Evolutionary conservation across 2,888 invertebrate genomes (phyloP), one percentile per base, ranked within the genome.

Genomic region (Julus scandinavius): DNA sequence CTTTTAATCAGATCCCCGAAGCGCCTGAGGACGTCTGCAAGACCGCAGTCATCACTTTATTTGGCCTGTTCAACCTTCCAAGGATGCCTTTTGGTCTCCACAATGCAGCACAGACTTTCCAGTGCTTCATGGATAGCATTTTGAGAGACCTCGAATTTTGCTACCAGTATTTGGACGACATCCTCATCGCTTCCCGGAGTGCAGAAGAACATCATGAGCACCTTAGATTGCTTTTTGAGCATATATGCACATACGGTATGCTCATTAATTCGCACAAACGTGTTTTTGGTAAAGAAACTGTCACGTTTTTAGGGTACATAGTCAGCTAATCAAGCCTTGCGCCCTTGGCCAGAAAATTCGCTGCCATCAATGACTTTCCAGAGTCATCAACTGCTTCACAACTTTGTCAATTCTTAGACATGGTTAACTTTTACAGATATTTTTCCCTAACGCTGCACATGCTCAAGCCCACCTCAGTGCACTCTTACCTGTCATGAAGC

Each of bases 1-100:
- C 92, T 0, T 93, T 91, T 88, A 91, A 92, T 87, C 91, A 92
- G 85, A 92, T 93, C 5, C 92, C 92, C 5, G 90, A 92, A 0
- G 90, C 89, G 3, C 80, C 89, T 5, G 91, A 90, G 3, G 92
- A 93, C 89, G 91, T 92, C 38, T 90, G 89, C 0, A 92, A 93
- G 89, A 92, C 92, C 0, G 92, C 92, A 0, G 91, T 92, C 1
- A 91, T 89, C 0, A 92, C 92, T 4, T 92, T 92, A 0, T 91
- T 92, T 87, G 92, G 92, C 3, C 88, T 92, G 5, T 92, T 91
- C 87, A 91, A 92, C 88, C 92, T 91, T 88, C 88, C 90, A 0
- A 88, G 87, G 1, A 92, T 92, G 91, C 86, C 90, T 50, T 92
- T 92, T 49, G 92, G 92, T 0, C 93, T 0, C 91, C 91, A 2